Evolutionary conservation across 2,888 invertebrate species (phyloP), one percentile per base, ranked within the genome.

Genomic region (Scaptomyza tumidula): DNA sequence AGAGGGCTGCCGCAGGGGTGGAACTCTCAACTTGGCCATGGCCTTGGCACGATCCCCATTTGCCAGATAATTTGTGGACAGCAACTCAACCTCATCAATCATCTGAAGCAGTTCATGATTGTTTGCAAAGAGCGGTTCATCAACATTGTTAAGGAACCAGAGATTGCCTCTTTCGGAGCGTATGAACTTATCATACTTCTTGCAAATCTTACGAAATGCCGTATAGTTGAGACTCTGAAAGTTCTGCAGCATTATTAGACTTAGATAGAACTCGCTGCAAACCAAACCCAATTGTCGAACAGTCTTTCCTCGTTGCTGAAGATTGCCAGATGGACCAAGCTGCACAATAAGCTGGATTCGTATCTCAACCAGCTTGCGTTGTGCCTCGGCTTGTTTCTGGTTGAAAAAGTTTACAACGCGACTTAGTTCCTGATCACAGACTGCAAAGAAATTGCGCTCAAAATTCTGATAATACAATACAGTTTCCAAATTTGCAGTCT

Each of bases 171-270:
- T 93, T 65, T 95, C 96, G 54, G 96, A 96, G 59, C 94, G 94
- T 85, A 98, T 9, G 6, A 71, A 10, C 95, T 99, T 99, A 92
- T 99, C 99, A 91, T 98, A 98, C 92, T 99, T 99, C 92, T 99
- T 99, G 75, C 99, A 94, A 89, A 99, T 99, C 93, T 99, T 99
- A 67, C 98, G 94, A 93, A 99, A 99, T 2, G 98, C 99, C 1
- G 98, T 99, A 88, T 97, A 97, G 93, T 99, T 99, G 19, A 99
- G 93, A 89, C 97, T 98, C 92, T 99, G 98, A 91, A 98, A 99
- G 91, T 99, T 99, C 92, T 99, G 99, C 58, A 99, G 93, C 29
- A 99, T 93, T 75, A 99, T 98, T 33, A 99, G 93, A 85, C 98
- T 97, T 27, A 99, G 93, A 92, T 99, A 99, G 93, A 98, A 99